A percentile compares a stretch with the other conserved stretches of the same genome.
Evolutionary conservation across 2,113 vertebrate species (phyloP).

Genomic region (Meleagris gallopavo): DNA sequence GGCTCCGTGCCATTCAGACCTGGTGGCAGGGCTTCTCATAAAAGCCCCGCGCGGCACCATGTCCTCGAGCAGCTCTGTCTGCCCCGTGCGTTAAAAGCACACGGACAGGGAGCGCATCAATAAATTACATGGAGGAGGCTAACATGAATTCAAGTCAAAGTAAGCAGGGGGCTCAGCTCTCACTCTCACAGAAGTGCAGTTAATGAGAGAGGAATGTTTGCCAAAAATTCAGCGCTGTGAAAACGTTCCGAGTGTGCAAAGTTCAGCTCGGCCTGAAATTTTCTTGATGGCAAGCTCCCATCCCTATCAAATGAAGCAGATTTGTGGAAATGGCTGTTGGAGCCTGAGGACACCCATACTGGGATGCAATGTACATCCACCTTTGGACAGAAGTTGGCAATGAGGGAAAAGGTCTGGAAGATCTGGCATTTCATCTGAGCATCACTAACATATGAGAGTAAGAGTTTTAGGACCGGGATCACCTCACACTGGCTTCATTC

Average conservation of each 20-base stretch:
- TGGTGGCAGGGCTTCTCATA: not conserved
- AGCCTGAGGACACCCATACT: not conserved
- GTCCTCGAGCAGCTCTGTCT: not conserved
- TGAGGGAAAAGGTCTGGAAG: accelerated
- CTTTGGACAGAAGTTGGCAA: not conserved
- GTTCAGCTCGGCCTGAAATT: conserved; percentile 28
- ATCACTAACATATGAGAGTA: not conserved
- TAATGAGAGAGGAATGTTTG: conserved; percentile 8
- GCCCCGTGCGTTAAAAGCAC: not conserved
- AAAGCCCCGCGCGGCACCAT: not conserved
- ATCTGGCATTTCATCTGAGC: not conserved
- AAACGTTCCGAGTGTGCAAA: not conserved
- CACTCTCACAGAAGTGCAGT: not conserved
- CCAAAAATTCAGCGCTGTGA: conserved; percentile 34
- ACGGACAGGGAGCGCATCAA: not conserved
- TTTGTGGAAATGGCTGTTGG: not conserved
- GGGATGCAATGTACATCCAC: accelerated
- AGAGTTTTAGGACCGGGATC: not conserved
- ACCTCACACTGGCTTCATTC: not conserved
- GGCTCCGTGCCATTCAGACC: not conserved
- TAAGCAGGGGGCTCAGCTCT: not conserved
- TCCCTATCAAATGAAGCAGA: not conserved
- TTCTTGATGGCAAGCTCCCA: not conserved
- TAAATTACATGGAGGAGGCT: not conserved
- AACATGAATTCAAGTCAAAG: not conserved